These are phyloP conservation scores for Blennius ocellaris DNA, from an alignment of 2,113 vertebrate genomes.

Conservation along the genomic window DNA sequence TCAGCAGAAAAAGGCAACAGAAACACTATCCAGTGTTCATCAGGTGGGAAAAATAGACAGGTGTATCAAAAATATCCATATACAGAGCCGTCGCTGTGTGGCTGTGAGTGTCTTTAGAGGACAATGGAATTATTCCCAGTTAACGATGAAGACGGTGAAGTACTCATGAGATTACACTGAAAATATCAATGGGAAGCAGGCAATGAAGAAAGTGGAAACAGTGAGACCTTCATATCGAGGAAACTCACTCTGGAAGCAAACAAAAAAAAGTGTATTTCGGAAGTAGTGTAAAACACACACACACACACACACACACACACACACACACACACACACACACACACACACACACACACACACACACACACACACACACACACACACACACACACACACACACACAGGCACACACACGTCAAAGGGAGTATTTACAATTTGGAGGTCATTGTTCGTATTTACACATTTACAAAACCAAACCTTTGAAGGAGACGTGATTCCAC, in stretches of 20 bases:
- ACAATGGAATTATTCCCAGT: conserved; percentile 38
- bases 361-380: conserved; percentile 61
- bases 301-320: conserved; percentile 55
- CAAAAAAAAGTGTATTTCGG: conserved; percentile 49
- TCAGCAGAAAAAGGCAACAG: conserved; percentile 35
- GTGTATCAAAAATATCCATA: conserved; percentile 75
- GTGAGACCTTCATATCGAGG: conserved; percentile 11
- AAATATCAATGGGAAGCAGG: conserved; percentile 47
- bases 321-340: conserved; percentile 60
- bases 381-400: too few species aligned
- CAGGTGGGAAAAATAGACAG: conserved; percentile 17
- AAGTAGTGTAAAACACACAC: conserved; percentile 71
- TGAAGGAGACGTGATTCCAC: conserved; percentile 60
- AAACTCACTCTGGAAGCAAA: conserved; percentile 27
- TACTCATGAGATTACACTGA: conserved; percentile 29
- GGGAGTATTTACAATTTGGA: conserved; percentile 72
- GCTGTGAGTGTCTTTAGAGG: conserved; percentile 48
- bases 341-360: conserved; percentile 57
- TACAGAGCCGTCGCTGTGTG: conserved; percentile 45
- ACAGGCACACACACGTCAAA: conserved; percentile 62
- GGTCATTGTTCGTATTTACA: conserved; percentile 74
- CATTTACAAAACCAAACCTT: conserved; percentile 68
- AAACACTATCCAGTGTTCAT: conserved; percentile 56
- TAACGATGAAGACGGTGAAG: conserved; percentile 37
- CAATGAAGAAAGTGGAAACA: conserved; percentile 19